Evolutionary conservation across 2,797 vertebrate species (phyloP).

Genomic region (Neomorphus geoffroyi): DNA sequence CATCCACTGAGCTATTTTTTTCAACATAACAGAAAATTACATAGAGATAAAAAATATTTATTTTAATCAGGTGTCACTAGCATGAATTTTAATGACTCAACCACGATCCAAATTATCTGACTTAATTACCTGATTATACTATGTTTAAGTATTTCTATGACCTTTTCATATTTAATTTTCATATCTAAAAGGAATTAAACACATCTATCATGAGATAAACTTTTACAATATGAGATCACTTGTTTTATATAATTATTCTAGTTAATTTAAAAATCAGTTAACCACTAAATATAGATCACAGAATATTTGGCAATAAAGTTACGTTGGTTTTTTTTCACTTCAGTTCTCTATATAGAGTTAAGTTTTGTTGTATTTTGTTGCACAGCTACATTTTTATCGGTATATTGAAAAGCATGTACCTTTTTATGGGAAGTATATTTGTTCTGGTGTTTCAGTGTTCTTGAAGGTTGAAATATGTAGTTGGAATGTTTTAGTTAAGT

Average conservation of each 20-base stretch:
- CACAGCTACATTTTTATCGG: not conserved
- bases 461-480: not conserved
- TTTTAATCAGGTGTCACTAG: constrained; percentile 46
- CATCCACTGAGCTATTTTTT: not conserved
- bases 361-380: not conserved
- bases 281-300: not conserved
- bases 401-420: not conserved
- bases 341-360: not conserved
- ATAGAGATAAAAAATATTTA: constrained; percentile 29
- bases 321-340: not conserved
- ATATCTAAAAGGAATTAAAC: constrained; percentile 27
- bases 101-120: constrained; percentile 41
- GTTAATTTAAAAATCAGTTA: constrained; percentile 7
- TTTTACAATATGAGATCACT: constrained; percentile 4
- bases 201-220: not conserved
- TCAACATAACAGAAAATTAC: not conserved
- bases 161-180: constrained; percentile 50
- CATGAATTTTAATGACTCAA: constrained; percentile 52
- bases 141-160: constrained; percentile 42
- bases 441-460: not conserved
- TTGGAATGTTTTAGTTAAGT: not conserved
- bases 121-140: constrained; percentile 56
- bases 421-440: not conserved
- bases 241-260: not conserved
- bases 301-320: not conserved